Evolutionary conservation across 2,888 invertebrate species (phyloP).

Genomic region (Caenorhabditis sp.): DNA sequence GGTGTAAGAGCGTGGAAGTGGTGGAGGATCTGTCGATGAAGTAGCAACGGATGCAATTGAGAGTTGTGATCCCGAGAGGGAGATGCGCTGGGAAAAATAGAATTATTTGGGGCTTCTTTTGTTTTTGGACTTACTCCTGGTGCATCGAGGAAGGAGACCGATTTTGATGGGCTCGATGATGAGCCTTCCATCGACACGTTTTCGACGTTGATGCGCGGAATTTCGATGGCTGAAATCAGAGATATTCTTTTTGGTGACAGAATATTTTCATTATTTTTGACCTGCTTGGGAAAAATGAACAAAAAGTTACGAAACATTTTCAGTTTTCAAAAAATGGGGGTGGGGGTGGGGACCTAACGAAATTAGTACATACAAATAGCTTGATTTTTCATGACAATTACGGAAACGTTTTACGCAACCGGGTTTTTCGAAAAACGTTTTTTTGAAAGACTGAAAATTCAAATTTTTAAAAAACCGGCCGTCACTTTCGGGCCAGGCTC

Average conservation of each 20-base stretch:
- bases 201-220: slow-evolving; percentile 2
- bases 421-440: no score
- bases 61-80: neutral
- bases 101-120: neutral
- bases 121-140: neutral
- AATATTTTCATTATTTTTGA: no score
- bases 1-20: slow-evolving; percentile 77
- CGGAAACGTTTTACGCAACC: no score
- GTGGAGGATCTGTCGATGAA: neutral
- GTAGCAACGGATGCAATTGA: neutral
- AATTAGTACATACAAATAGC: no score
- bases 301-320: no score
- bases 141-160: neutral
- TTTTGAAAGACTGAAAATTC: neutral
- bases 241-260: neutral
- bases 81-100: neutral
- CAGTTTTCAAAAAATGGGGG: no score
- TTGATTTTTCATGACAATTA: no score
- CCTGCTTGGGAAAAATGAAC: no score
- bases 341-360: no score
- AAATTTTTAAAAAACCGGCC: neutral
- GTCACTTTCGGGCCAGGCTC: no score
- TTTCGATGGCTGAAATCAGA: neutral
- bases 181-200: neutral
- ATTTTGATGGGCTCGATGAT: neutral